Conservation (phyloP, 1,140 invertebrate genomes). For the Drosophila watanabei region DNA sequence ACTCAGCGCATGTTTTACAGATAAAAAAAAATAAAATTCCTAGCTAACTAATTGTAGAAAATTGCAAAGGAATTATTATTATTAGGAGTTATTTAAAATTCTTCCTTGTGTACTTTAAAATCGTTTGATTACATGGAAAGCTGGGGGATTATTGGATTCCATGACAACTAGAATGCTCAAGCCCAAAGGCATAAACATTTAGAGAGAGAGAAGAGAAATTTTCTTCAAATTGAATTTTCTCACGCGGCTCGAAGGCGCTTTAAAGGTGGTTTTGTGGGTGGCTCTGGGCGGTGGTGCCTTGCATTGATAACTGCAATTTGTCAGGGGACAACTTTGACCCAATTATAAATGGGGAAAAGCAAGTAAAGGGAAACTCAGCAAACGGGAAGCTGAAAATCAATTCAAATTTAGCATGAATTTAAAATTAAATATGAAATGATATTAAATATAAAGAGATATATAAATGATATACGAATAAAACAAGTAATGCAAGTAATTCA, state of each 20-base stretch:
- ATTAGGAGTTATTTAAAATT: too few relatives aligned
- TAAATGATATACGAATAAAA: background rate
- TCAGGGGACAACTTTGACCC: slow-evolving; percentile 42
- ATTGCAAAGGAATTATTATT: background rate
- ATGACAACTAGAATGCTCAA: slow-evolving; percentile 5
- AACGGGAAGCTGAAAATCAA: background rate
- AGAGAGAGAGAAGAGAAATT: slow-evolving; percentile 5
- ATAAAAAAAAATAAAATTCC: slow-evolving; percentile 5
- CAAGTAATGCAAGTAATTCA: background rate
- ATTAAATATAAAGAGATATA: background rate
- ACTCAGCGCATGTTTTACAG: slow-evolving; percentile 13
- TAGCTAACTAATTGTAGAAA: background rate
- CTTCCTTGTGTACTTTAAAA: background rate
- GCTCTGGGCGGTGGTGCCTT: background rate
- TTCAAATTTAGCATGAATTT: too few relatives aligned
- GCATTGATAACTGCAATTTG: slow-evolving; percentile 36
- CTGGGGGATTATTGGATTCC: background rate
- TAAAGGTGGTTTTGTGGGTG: background rate
- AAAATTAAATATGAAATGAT: background rate
- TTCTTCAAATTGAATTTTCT: slow-evolving; percentile 36
- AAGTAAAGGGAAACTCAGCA: background rate
- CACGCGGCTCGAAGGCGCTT: slow-evolving; percentile 17
- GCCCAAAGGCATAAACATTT: background rate
- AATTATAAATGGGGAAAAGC: slow-evolving; percentile 24
- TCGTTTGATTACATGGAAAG: background rate